These are phyloP conservation scores for Centropus unirufus DNA, from an alignment of 2,113 vertebrate genomes.

Conservation along the genomic window DNA sequence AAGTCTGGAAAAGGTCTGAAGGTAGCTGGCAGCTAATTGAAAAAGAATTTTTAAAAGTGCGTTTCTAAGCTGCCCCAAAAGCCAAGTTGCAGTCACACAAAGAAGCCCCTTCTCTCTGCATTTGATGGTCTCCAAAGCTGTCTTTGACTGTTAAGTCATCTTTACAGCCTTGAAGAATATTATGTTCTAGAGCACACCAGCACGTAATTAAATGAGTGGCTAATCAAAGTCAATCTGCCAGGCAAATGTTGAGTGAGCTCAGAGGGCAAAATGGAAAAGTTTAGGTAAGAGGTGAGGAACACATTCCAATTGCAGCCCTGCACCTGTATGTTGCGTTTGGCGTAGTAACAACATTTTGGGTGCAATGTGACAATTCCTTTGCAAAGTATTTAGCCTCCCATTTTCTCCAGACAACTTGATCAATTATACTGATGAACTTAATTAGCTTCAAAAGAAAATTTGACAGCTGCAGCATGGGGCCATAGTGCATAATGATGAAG, in stretches of 20 bases:
- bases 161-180: neutral
- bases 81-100: fast-evolving
- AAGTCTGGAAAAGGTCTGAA: neutral
- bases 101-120: neutral
- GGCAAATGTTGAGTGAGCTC: neutral
- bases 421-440: constrained; percentile 67
- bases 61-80: neutral
- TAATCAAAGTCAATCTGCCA: neutral
- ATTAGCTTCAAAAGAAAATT: constrained; percentile 31
- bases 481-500: neutral
- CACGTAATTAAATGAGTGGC: neutral
- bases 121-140: neutral
- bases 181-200: neutral
- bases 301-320: neutral
- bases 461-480: neutral
- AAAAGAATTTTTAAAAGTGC: neutral
- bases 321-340: neutral
- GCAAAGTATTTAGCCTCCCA: constrained; percentile 9
- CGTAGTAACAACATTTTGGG: neutral
- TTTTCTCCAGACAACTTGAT: constrained; percentile 53
- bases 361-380: neutral
- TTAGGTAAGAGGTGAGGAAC: neutral
- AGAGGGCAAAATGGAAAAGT: neutral
- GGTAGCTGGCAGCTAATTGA: neutral
- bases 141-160: neutral